These are phyloP conservation scores for Venturia canescens DNA, from an alignment of 1,140 invertebrate species.

Conservation along the genomic window DNA sequence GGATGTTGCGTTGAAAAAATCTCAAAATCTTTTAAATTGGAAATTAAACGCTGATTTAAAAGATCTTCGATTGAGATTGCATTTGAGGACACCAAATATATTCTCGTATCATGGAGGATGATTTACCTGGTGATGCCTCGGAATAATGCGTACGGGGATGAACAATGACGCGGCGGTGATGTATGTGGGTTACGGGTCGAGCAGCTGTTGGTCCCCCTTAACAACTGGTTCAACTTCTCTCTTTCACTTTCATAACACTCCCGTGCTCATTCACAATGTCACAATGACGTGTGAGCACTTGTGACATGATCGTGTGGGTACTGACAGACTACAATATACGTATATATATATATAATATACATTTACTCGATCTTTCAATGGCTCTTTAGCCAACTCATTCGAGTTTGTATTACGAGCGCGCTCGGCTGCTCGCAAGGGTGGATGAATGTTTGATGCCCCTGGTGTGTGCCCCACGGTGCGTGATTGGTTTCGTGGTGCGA, in stretches of 20 bases:
- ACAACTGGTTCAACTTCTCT: slow-evolving; percentile 56
- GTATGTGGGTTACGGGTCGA: slow-evolving; percentile 75
- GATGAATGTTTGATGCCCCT: slow-evolving; percentile 3
- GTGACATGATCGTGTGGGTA: slow-evolving; percentile 71
- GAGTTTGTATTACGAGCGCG: slow-evolving; percentile 73
- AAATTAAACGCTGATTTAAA: too few relatives aligned
- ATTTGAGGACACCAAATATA: background rate
- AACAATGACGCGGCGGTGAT: slow-evolving; percentile 76
- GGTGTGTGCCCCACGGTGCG: background rate
- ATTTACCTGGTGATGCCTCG: slow-evolving; percentile 66
- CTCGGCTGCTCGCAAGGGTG: slow-evolving; percentile 70
- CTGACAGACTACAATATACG: slow-evolving; percentile 53
- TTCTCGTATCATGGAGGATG: slow-evolving; percentile 10
- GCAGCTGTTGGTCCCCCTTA: slow-evolving; percentile 70
- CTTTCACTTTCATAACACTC: slow-evolving; percentile 43
- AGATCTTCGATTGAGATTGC: too few relatives aligned
- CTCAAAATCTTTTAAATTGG: too few relatives aligned
- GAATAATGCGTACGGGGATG: slow-evolving; percentile 65
- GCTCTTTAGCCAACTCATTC: slow-evolving; percentile 47
- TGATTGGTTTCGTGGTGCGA: slow-evolving; percentile 52
- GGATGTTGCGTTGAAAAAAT: too few relatives aligned
- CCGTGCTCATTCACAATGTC: slow-evolving; percentile 69
- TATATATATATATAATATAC: slow-evolving; percentile 37
- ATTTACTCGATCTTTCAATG: slow-evolving; percentile 35
- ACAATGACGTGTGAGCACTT: slow-evolving; percentile 75